phyloP scores from a whole-genome alignment of 2,888 invertebrate species.

The Xanthia togata region DNA sequence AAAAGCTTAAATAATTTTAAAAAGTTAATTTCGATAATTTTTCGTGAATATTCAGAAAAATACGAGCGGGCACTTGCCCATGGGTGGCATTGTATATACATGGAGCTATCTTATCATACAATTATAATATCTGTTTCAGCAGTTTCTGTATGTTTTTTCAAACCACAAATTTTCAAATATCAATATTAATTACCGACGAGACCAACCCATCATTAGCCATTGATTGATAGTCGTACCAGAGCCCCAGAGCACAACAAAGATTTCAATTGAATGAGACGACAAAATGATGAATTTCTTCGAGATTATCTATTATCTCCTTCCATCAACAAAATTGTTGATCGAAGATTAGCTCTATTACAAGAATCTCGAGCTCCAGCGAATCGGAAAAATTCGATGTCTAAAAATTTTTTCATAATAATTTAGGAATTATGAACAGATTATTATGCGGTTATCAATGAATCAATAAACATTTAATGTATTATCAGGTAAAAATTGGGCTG shows the following conservation, averaged over 20 bases:
- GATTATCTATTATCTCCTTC: not conserved
- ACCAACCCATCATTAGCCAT: slow-evolving; percentile 4
- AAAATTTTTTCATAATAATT: not conserved
- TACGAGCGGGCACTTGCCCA: too few relatives aligned
- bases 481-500: not conserved
- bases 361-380: not conserved
- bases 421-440: not conserved
- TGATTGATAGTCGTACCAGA: slow-evolving; percentile 17
- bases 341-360: not conserved
- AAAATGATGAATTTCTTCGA: slow-evolving; percentile 6
- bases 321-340: too few relatives aligned
- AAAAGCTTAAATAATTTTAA: too few relatives aligned
- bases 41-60: too few relatives aligned
- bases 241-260: slow-evolving; percentile 1
- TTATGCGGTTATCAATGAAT: not conserved
- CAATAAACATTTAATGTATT: not conserved
- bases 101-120: not conserved
- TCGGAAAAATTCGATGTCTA: not conserved
- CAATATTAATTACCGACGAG: slow-evolving; percentile 16
- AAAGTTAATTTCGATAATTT: too few relatives aligned
- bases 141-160: not conserved
- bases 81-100: too few relatives aligned
- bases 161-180: not conserved
- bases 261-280: slow-evolving; percentile 15
- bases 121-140: not conserved